Base-by-base conservation (phyloP, 2,113 vertebrate species). In the Xyrauchen texanus region DNA sequence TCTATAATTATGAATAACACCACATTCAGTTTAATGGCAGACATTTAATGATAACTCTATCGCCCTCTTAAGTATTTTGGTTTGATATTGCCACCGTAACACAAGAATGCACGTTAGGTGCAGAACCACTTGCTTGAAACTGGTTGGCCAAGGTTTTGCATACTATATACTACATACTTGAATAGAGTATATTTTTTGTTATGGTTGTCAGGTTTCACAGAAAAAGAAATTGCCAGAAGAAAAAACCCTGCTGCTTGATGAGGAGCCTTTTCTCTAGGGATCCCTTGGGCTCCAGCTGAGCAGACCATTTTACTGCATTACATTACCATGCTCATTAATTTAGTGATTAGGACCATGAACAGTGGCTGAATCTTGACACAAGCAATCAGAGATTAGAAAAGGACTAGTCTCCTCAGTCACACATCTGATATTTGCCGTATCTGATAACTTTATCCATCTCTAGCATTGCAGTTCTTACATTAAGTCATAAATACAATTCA, bases 281-380 rank as follows among this genome's bases (percentile, higher is more conserved):
- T 78, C 81, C 62, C 70, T 68, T 0, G 77, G 84, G 85, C 85
- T 67, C 78, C 69, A 80, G 83, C 85, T 87, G 85, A n/a, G 12
- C 81, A 77, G 86, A 84, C 79, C 88, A 85, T 87, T 88, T 83
- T 78, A 71, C 80, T 84, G 83, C 86, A 85, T 88, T 78, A 47
- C 82, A 88, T 90, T 89, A 86, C 83, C 81, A 76, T 85, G 86
- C 86, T 89, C 87, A 86, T 89, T 87, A 89, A 87, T 71, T 77
- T 81, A 88, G 79, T 77, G 55, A 88, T 87, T 85, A 87, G 46
- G 16, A 70, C 61, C 81, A 86, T 84, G 65, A 84, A 51, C 55
- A 16, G n/a, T 4, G 46, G 60, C 16, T 75, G 13, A 62, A 75
- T 62, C 16, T 63, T 75, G 72, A 75, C 72, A 75, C 15, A 11